Evolutionary conservation across 1,140 invertebrate genomes (phyloP), one percentile per base, ranked within the genome.

Genomic region (Pseudomyrmex gracilis): DNA sequence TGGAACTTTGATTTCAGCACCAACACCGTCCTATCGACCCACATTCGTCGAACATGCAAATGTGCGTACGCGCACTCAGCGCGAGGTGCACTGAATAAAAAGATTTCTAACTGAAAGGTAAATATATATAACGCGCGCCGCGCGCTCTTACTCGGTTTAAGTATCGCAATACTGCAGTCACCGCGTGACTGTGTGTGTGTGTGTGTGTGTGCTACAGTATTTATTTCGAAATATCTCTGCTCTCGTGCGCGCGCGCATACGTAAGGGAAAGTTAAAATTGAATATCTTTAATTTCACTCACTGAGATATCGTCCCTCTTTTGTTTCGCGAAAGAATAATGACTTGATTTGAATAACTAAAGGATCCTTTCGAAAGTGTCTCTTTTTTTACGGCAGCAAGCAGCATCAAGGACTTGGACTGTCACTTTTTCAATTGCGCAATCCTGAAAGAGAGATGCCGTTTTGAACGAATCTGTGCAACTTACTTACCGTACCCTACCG

Each of bases 1-100:
- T 55, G 13, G 63, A 77, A 77, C 63, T 68, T 77, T 57, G 74
- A 55, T 77, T 77, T 68, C 34, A 45, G 64, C 64, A 20, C 64
- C 47, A 47, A 66, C 24, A 34, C 61, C n/a, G 17, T 55, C 34
- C 61, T 15, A 61, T 45, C 12, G 24, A 43, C 63, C 63, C 5
- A 55, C 22, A 68, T 68, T 8, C 49, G 53, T 66, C n/a, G 43
- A 15, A 53, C n/a, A 15, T 20, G 17, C 47, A 12, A 10, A 12
- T 12, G 47, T 20, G 17, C 47, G n/a, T 15, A 12, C 9, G 47
- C 58, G 22, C 57, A 47, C 15, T 10, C 34, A 17, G 55, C 24
- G 53, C 51, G 15, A 22, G 43, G 12, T n/a, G 5, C 13, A 9
- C 5, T 2, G 8, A 47, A 63, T 45, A 47, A 22, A 9, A 61